These are phyloP conservation scores for Phoeniculus purpureus DNA, from an alignment of 2,797 vertebrate genomes.

Conservation along the genomic window DNA sequence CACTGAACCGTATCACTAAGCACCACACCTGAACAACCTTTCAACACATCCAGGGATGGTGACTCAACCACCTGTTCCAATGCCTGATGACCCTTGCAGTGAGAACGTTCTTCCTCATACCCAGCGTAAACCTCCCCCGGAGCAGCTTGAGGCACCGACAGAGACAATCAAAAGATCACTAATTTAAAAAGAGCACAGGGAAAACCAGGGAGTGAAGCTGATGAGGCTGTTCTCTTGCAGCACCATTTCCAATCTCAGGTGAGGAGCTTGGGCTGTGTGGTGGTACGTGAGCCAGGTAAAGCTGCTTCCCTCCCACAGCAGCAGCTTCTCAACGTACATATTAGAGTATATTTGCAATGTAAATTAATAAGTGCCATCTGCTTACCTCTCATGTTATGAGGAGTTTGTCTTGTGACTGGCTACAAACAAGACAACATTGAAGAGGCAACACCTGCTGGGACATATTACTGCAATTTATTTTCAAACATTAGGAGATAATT, in stretches of 20 bases:
- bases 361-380: conserved; percentile 72
- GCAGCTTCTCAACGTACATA: background rate
- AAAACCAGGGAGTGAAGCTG: background rate
- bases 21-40: too few relatives aligned
- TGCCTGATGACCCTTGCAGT: too few relatives aligned
- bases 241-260: background rate
- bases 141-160: too few relatives aligned
- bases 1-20: too few relatives aligned
- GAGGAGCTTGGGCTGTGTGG: background rate
- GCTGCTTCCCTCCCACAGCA: background rate
- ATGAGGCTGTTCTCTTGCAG: background rate
- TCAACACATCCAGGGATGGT: too few relatives aligned
- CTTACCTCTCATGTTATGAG: conserved; percentile 62
- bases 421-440: conserved; percentile 67
- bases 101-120: too few relatives aligned
- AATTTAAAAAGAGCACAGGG: background rate
- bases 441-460: conserved; percentile 66
- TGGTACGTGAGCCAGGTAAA: background rate
- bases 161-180: background rate
- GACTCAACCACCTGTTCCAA: too few relatives aligned
- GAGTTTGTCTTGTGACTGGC: conserved; percentile 64
- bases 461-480: conserved; percentile 66
- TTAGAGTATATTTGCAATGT: conserved; percentile 29
- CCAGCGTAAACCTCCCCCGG: too few relatives aligned
- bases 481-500: conserved; percentile 55